Percentiles rank a stretch among this genome's conserved stretches.
Evolutionary conservation across 2,113 vertebrate genomes (phyloP).

Genomic region (Aptenodytes patagonicus): DNA sequence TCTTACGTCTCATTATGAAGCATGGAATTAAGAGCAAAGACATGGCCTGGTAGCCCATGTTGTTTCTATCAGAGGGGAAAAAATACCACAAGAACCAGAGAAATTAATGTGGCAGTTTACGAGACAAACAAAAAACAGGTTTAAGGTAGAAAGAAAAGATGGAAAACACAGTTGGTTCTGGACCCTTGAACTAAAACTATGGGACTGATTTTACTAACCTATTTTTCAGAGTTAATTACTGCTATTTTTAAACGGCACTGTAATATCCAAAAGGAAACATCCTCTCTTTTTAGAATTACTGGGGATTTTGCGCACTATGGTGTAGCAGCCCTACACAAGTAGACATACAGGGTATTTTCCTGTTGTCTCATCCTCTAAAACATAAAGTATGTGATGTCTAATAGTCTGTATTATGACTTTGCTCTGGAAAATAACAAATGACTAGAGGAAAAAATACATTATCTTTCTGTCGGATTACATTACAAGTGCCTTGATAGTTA

Average conservation of each 20-base stretch:
- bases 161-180: background rate
- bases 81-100: background rate
- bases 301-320: background rate
- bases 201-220: background rate
- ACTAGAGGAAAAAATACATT: background rate
- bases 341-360: background rate
- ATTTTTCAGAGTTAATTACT: background rate
- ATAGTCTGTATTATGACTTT: background rate
- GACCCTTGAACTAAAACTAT: background rate
- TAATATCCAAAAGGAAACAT: background rate
- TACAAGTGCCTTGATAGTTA: background rate
- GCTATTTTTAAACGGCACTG: background rate
- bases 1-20: background rate
- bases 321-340: background rate
- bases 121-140: background rate
- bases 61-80: background rate
- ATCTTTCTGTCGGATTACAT: slow-evolving; percentile 5
- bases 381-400: background rate
- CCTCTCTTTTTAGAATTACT: background rate
- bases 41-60: background rate
- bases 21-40: background rate
- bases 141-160: background rate
- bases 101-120: background rate
- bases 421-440: background rate
- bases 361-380: background rate